Base-by-base conservation (phyloP, 2,888 invertebrate species). In the Lycaena phlaeas region DNA sequence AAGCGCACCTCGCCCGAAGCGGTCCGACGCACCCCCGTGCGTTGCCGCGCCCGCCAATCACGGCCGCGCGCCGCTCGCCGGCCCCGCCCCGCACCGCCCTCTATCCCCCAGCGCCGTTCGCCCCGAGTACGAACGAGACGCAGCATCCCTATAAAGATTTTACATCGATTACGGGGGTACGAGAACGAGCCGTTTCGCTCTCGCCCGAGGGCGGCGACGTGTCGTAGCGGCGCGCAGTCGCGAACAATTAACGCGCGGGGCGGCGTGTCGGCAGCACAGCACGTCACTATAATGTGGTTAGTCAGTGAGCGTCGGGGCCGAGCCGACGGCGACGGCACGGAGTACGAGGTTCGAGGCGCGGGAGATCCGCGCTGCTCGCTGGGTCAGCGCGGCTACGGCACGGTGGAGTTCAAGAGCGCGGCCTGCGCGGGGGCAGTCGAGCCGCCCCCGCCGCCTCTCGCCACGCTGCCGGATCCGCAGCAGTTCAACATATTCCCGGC, bases 401-500 rank as follows among this genome's bases (percentile, higher is more conserved):
- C 90, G 90, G 92, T 89, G 92, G 93, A 90, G 89, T 92, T 91
- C 91, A 92, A 91, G 87, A 89, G 90, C 84, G 89, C 88, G 73
- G 89, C 89, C 87, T 91, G 84, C 84, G 86, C 76, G 86, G 82
- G 81, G 81, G 86, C 85, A 79, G 68, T 59, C 29, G 81, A 79
- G 71, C 76, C 74, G 52, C 78, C 77, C 76, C 81, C 75, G 78
- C 78, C 75, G 74, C 76, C 81, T 60, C 88, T 86, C 59, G 79
- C 86, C 64, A 85, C 84, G 60, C 86, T 88, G 59, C 87, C 86
- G 55, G 88, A 88, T 57, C 90, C 90, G 51, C 93, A 93, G 69
- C 94, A 94, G 85, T 94, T 94, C 86, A 94, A 94, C 86, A 95
- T 95, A 64, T 94, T 95, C 78, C 94, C 94, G 59, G 94, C 94